Conservation (phyloP, 2,888 invertebrate species). For the Cynaeus angustus region DNA sequence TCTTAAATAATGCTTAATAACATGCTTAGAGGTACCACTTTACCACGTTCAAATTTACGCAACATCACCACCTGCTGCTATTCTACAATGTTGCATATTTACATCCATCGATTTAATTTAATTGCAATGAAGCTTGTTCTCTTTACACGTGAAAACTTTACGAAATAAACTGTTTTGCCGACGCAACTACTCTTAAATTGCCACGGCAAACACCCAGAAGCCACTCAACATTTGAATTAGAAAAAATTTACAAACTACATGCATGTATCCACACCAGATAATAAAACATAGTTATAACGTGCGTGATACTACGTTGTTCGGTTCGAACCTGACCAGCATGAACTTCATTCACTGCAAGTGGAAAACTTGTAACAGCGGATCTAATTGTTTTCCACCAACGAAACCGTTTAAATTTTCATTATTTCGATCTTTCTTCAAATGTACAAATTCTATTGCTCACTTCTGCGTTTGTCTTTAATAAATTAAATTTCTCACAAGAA, state of each 20-base stretch:
- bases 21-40: constrained; percentile 40
- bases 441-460: too few species aligned
- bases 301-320: constrained; percentile 25
- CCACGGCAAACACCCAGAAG: constrained; percentile 5
- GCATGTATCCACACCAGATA: constrained; percentile 11
- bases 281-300: constrained; percentile 16
- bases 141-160: too few species aligned
- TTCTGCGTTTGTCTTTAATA: too few species aligned
- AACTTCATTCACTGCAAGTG: constrained; percentile 1
- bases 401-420: too few species aligned
- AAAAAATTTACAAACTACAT: constrained; percentile 10
- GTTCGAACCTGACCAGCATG: constrained; percentile 5
- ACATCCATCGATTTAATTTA: constrained; percentile 3
- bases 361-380: not conserved
- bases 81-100: constrained; percentile 19
- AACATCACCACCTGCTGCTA: constrained; percentile 34
- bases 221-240: constrained; percentile 9
- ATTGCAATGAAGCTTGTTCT: not conserved
- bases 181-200: not conserved
- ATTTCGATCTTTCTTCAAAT: too few species aligned
- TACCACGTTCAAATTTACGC: constrained; percentile 29
- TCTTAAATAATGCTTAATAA: constrained; percentile 43
- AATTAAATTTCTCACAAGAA: too few species aligned
- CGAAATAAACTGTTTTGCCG: too few species aligned
- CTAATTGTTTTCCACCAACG: not conserved